These are phyloP conservation scores for Eumacrocentrus americanus DNA, from an alignment of 2,888 invertebrate genomes.

Conservation along the genomic window DNA sequence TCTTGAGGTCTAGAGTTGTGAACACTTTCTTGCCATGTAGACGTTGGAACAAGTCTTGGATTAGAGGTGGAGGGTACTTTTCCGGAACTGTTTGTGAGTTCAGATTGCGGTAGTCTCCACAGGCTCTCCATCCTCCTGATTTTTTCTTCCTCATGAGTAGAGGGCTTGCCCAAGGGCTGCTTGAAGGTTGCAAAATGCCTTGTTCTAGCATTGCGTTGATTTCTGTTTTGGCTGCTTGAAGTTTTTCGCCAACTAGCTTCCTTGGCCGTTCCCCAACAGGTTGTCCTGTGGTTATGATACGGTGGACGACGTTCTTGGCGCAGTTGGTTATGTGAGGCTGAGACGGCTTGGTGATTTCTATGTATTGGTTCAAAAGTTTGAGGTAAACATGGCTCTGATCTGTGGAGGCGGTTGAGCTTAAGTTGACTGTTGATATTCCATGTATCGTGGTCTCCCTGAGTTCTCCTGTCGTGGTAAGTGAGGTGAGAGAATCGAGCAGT, in stretches of 20 bases:
- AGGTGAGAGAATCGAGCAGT: constrained; percentile 17
- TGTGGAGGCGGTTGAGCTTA: not conserved
- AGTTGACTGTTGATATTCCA: not conserved
- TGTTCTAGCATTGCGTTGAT: constrained; percentile 47
- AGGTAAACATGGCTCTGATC: not conserved
- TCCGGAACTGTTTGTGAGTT: no score
- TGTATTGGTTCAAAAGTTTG: not conserved
- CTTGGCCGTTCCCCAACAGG: constrained; percentile 46
- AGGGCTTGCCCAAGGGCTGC: constrained; percentile 45
- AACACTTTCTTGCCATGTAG: no score
- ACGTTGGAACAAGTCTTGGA: no score
- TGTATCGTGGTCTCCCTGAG: not conserved
- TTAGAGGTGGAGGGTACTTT: no score
- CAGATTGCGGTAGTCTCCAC: no score
- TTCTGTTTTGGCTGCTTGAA: constrained; percentile 45
- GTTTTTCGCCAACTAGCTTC: constrained; percentile 47
- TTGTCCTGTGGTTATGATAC: constrained; percentile 49
- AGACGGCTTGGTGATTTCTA: constrained; percentile 22
- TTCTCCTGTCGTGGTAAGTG: constrained; percentile 11
- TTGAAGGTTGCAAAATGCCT: constrained; percentile 56
- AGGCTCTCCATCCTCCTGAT: no score
- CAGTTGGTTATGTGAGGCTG: constrained; percentile 26
- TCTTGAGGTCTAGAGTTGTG: no score
- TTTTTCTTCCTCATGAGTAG: constrained; percentile 41
- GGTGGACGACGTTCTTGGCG: constrained; percentile 37